These are phyloP conservation scores for Rhynchophorus ferrugineus DNA, from an alignment of 1,140 invertebrate genomes.

Conservation along the genomic window DNA sequence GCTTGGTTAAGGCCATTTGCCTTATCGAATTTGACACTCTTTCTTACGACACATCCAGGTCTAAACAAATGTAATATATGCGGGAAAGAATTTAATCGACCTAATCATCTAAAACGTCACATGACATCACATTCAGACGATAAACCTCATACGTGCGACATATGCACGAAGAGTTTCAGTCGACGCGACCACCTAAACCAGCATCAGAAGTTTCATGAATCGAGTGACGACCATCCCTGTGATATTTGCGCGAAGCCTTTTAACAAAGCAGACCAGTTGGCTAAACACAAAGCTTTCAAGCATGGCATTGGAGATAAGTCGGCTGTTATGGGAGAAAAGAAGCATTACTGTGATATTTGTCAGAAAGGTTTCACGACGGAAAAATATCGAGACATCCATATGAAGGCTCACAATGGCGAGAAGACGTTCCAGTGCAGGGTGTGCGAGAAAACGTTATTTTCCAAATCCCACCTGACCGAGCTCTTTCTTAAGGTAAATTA, in stretches of 20 bases:
- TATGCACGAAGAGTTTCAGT: constrained; percentile 46
- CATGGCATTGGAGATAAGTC: constrained; percentile 38
- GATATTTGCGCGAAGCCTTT: constrained; percentile 46
- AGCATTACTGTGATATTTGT: constrained; percentile 34
- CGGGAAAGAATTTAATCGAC: constrained; percentile 31
- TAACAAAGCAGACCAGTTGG: constrained; percentile 41
- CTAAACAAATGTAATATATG: constrained; percentile 33
- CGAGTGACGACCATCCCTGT: constrained; percentile 42
- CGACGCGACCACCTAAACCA: constrained; percentile 43
- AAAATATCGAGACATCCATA: constrained; percentile 46
- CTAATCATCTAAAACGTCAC: constrained; percentile 35
- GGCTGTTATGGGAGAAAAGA: constrained; percentile 32
- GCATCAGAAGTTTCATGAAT: constrained; percentile 40
- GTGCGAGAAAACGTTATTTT: constrained; percentile 48
- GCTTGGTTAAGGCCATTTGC: too few species aligned
- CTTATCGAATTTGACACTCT: too few species aligned
- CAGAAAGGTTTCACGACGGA: constrained; percentile 45
- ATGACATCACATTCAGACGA: constrained; percentile 31
- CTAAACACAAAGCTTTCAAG: constrained; percentile 44
- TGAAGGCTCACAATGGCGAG: constrained; percentile 43
- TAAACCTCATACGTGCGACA: constrained; percentile 45
- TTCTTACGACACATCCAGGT: too few species aligned
- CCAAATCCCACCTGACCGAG: constrained; percentile 48
- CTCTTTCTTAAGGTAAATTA: too few species aligned
- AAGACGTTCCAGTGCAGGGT: constrained; percentile 45